Conservation (phyloP, 2,797 vertebrate genomes). For the Aldrovandia affinis region DNA sequence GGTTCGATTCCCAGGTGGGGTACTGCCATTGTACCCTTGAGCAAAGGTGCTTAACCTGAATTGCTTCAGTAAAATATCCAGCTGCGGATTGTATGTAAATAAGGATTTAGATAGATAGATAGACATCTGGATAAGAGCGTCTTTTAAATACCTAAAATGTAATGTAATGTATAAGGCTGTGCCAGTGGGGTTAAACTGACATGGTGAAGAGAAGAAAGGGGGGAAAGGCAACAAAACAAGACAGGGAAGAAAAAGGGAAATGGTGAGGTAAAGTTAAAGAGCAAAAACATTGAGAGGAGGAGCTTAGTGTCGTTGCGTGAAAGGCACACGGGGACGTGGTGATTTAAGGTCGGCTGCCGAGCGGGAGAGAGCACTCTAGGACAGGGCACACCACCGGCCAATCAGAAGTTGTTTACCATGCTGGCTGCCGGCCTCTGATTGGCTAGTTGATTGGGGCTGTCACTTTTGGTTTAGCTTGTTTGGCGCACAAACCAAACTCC, state of each 20-base stretch:
- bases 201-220: background rate
- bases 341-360: slow-evolving; percentile 44
- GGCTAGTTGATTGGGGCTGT: slow-evolving; percentile 49
- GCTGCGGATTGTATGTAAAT: too few species aligned
- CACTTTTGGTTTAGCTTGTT: slow-evolving; percentile 55
- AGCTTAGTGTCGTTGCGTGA: background rate
- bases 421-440: slow-evolving; percentile 32
- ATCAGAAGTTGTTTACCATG: slow-evolving; percentile 49
- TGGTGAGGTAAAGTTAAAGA: background rate
- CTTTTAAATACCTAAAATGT: too few species aligned
- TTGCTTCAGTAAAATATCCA: too few species aligned
- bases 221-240: background rate
- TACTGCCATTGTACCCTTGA: too few species aligned
- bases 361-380: slow-evolving; percentile 36
- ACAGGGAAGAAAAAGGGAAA: background rate
- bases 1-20: too few species aligned
- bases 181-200: background rate
- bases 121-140: too few species aligned
- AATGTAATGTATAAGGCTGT: too few species aligned
- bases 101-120: too few species aligned
- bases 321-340: slow-evolving; percentile 27
- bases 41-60: too few species aligned
- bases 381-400: slow-evolving; percentile 46
- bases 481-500: slow-evolving; percentile 51
- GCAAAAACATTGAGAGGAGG: slow-evolving; percentile 11